phyloP scores from a whole-genome alignment of 1,140 invertebrate genomes.

The Trichonephila clavipes region DNA sequence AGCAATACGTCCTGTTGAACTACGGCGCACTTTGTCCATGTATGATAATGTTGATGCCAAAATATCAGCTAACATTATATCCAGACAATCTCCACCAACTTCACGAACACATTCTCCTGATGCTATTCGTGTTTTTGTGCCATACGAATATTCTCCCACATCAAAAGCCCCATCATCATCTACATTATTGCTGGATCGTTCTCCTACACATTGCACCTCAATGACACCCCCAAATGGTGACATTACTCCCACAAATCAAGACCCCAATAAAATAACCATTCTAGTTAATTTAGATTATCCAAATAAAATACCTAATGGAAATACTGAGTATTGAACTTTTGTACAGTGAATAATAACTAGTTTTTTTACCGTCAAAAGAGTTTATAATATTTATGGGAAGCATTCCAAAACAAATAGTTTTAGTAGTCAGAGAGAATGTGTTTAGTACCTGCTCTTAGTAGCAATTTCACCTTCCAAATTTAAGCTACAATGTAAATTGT shows the following conservation, averaged over 20 bases:
- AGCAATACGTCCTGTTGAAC: constrained; percentile 47
- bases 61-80: constrained; percentile 47
- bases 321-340: constrained; percentile 60
- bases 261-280: constrained; percentile 78
- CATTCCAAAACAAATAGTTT: constrained; percentile 57
- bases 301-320: constrained; percentile 48
- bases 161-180: constrained; percentile 71
- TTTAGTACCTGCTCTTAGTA: constrained; percentile 58
- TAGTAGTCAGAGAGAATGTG: constrained; percentile 28
- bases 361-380: constrained; percentile 65
- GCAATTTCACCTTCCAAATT: constrained; percentile 37
- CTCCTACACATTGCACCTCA: constrained; percentile 61
- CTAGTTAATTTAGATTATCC: constrained; percentile 71
- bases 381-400: constrained; percentile 47
- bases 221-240: constrained; percentile 75
- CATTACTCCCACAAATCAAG: constrained; percentile 76
- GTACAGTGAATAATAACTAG: constrained; percentile 45
- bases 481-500: constrained; percentile 50
- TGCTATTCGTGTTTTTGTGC: constrained; percentile 88
- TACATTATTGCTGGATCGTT: constrained; percentile 63
- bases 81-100: constrained; percentile 67
- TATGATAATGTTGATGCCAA: constrained; percentile 80
- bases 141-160: constrained; percentile 81
- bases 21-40: constrained; percentile 77
- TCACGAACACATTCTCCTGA: constrained; percentile 80